A percentile compares a stretch with the other conserved stretches of the same genome.
phyloP scores from a whole-genome alignment of 2,113 vertebrate genomes.

The Saccopteryx bilineata region DNA sequence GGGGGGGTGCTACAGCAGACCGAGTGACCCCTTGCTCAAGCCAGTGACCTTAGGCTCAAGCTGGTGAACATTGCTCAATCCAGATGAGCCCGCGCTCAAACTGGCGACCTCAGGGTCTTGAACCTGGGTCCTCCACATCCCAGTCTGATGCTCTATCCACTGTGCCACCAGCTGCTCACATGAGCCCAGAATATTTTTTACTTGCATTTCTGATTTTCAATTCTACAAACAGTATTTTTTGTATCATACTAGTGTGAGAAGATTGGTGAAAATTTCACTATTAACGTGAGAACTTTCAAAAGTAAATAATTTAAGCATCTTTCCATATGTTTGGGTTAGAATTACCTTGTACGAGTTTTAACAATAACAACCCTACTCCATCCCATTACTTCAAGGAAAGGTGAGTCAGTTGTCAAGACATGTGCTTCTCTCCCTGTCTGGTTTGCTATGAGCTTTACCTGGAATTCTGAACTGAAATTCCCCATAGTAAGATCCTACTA shows the following conservation, averaged over 20 bases:
- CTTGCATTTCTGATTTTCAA: not conserved
- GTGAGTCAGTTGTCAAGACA: not conserved
- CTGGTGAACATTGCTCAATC: too few relatives aligned
- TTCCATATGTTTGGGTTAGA: not conserved
- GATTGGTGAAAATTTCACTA: not conserved
- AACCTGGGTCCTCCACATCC: too few relatives aligned
- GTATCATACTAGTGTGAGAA: not conserved
- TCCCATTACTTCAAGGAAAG: not conserved
- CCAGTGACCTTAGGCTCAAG: too few relatives aligned
- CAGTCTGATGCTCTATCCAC: too few relatives aligned
- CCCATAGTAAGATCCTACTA: not conserved
- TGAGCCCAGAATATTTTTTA: not conserved
- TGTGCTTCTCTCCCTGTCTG: not conserved
- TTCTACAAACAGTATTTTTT: conserved; percentile 25
- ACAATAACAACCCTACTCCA: not conserved
- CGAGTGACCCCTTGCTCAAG: too few relatives aligned
- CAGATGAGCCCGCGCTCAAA: too few relatives aligned
- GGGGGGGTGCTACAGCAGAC: too few relatives aligned
- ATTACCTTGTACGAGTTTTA: not conserved
- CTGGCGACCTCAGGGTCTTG: too few relatives aligned
- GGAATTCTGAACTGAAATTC: not conserved
- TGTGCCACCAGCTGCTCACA: too few relatives aligned
- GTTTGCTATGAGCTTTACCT: not conserved
- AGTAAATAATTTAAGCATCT: not conserved
- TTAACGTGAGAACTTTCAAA: conserved; percentile 41